Percentiles rank a stretch among this genome's conserved stretches.
Evolutionary conservation across 2,113 vertebrate genomes (phyloP).

Genomic region (Micronycteris hirsuta): DNA sequence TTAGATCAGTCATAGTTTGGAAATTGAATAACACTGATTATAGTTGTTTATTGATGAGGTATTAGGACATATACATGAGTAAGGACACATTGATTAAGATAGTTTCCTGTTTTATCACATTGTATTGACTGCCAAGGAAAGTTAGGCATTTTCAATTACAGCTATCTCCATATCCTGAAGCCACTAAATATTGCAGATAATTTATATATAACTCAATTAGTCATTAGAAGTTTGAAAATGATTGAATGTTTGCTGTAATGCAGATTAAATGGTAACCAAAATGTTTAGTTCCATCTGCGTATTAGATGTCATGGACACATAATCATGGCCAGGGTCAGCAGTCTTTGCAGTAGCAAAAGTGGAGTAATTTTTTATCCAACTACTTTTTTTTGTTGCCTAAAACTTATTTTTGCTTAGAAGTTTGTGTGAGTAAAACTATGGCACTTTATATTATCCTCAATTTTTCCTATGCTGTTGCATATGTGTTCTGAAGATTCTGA

Average conservation of each 20-base stretch:
- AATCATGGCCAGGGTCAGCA: background rate
- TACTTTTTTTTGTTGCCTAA: background rate
- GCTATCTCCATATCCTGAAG: background rate
- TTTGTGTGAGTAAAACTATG: background rate
- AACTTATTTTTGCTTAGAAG: background rate
- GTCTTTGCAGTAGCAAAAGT: background rate
- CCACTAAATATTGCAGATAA: background rate
- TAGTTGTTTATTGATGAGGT: slow-evolving; percentile 9
- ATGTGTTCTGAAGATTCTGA: background rate
- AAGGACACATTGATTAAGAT: slow-evolving; percentile 9
- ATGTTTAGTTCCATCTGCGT: background rate
- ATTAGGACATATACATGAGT: background rate
- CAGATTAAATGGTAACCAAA: background rate
- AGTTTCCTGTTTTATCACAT: background rate
- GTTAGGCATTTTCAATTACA: background rate
- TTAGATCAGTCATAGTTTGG: slow-evolving; percentile 18
- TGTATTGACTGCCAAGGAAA: slow-evolving; percentile 33
- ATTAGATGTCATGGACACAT: background rate
- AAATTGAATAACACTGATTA: background rate
- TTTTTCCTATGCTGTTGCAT: background rate
- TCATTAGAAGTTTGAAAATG: slow-evolving; percentile 35
- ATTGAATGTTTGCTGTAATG: background rate
- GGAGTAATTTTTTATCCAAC: background rate
- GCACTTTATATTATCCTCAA: background rate
- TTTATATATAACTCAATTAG: background rate